Conservation (phyloP, 2,113 vertebrate genomes). For the Malurus elegans region DNA sequence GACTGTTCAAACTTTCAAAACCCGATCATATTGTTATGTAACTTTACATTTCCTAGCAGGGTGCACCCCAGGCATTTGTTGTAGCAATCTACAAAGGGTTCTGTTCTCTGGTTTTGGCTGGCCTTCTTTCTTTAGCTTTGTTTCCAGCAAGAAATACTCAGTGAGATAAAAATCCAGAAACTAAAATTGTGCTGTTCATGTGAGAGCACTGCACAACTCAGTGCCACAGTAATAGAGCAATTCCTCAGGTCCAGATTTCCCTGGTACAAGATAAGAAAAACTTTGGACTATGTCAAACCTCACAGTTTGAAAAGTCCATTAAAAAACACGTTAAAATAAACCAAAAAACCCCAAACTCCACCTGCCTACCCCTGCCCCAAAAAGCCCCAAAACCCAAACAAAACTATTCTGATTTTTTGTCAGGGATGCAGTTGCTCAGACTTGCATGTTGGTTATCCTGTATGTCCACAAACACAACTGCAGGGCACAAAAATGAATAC, state of each 20-base stretch:
- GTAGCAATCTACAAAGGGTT: not conserved
- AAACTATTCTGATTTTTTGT: not conserved
- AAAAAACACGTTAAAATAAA: not conserved
- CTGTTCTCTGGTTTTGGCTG: not conserved
- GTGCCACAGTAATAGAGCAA: not conserved
- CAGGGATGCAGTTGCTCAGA: not conserved
- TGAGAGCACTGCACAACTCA: not conserved
- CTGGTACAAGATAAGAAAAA: not conserved
- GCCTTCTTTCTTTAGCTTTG: not conserved
- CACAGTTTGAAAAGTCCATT: not conserved
- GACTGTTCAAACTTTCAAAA: not conserved
- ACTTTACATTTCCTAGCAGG: not conserved
- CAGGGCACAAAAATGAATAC: not conserved
- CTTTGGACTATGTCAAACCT: not conserved
- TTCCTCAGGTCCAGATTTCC: not conserved
- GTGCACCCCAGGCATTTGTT: not conserved
- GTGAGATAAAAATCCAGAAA: not conserved
- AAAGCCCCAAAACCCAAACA: fast-evolving
- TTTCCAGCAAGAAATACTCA: not conserved
- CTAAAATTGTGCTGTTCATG: fast-evolving
- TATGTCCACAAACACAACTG: not conserved
- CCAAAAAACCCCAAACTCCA: fast-evolving
- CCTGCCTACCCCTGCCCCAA: no score
- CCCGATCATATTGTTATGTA: fast-evolving
- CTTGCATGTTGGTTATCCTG: not conserved